These are phyloP conservation scores for Grantiella picta DNA, from an alignment of 2,113 vertebrate species.

Conservation along the genomic window DNA sequence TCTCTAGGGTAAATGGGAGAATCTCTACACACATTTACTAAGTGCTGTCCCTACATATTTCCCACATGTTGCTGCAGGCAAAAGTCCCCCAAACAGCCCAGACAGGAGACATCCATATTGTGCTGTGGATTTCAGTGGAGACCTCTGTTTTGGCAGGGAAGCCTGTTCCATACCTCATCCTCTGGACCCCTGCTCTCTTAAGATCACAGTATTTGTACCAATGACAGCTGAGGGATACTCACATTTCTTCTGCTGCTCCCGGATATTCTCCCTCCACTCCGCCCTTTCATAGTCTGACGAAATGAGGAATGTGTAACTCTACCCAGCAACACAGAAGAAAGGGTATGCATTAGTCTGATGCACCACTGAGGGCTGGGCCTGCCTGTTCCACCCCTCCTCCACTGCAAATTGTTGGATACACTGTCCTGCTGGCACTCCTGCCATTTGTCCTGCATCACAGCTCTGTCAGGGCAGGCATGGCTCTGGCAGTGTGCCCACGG, in stretches of 20 bases:
- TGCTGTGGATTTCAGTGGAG: not conserved
- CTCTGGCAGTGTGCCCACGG: fast-evolving
- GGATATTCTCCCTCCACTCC: slow-evolving; percentile 92
- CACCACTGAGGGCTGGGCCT: not conserved
- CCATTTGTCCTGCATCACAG: not conserved
- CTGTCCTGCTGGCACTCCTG: not conserved
- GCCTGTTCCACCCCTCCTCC: not conserved
- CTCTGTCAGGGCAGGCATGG: not conserved
- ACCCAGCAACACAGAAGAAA: not conserved
- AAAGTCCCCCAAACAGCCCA: not conserved
- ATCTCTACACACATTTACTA: not conserved
- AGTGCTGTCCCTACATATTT: not conserved
- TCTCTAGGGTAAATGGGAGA: not conserved
- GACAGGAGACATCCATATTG: not conserved
- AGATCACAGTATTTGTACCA: not conserved
- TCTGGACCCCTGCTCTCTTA: not conserved
- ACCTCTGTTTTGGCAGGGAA: not conserved
- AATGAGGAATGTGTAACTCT: slow-evolving; percentile 94
- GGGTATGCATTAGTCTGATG: not conserved
- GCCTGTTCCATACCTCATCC: not conserved
- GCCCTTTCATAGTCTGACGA: slow-evolving; percentile 95
- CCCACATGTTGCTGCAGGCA: not conserved
- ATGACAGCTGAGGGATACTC: slow-evolving; percentile 37
- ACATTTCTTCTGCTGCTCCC: slow-evolving; percentile 99
- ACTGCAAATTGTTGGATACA: not conserved